Base-by-base conservation (phyloP, 2,888 invertebrate species). In the Hartigia nigra region DNA sequence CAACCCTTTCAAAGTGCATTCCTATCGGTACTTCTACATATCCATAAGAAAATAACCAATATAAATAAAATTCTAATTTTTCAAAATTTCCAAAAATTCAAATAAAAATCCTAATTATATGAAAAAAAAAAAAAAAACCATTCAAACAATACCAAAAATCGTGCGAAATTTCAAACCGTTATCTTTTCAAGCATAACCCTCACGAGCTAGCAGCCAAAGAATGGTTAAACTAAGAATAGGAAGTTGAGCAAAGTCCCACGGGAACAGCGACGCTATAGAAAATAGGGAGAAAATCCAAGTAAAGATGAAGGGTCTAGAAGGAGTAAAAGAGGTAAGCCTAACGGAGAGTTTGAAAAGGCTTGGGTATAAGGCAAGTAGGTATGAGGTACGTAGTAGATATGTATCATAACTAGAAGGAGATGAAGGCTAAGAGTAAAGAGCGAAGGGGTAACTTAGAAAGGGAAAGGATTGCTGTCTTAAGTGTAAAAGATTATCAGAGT, bases 401-500 rank as follows among this genome's bases (percentile, higher is more conserved):
- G 55, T 23, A 23, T 9, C 55, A 9, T 55, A 9, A 55, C 55
- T 23, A 23, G 55, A 55, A 55, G 55, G 55, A 55, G 55, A 34
- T 11, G 72, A 72, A 31, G 32, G 31, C 31, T 31, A 23, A 31
- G 76, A 76, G 76, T 31, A 34, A 34, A 76, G 78, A 55, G n/a
- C 31, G 12, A 70, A 55, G 76, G 32, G 78, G 72, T 76, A 39
- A 34, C 37, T 82, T 81, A 80, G 82, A 85, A 86, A 85, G 84
- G 84, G 81, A 80, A 85, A 86, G 84, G 88, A 84, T 87, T 85
- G 82, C 82, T 75, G 80, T 85, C 85, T 89, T 88, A 86, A 90
- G 88, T 88, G 89, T 89, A 88, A 89, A 88, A 89, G 90, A 91
- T 91, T 90, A 91, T 90, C 89, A 85, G 83, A 83, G 82, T 81